Base-by-base conservation (phyloP, 2,888 invertebrate species). In the Elaeidobius kamerunicus region DNA sequence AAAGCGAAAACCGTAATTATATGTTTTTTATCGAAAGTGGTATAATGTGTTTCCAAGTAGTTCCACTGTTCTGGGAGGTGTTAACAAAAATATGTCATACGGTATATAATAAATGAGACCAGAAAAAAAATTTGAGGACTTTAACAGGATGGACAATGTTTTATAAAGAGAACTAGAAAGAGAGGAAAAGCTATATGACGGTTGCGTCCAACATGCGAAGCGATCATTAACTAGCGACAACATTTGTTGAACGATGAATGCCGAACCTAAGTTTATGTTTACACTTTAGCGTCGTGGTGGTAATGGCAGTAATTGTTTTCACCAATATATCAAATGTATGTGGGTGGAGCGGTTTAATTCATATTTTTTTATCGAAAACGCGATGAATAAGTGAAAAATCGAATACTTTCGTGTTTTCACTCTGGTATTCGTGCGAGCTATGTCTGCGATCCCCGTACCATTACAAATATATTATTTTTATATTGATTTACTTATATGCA, bases 201-300 rank as follows among this genome's bases (percentile, higher is more conserved):
- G 63, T 65, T 64, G 62, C 53, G 55, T 41, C 55, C 43, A 42
- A 56, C 67, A 67, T 65, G 67, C 67, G 60, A 67, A 63, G 56
- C 56, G 62, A 63, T 65, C 67, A 66, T 67, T 65, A 67, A 64
- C 65, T n/a, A 38, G n/a, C 39, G 49, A 43, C 55, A 40, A 55
- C 55, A 55, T 55, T 55, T 55, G 52, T 47, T 52, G 38, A 48
- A 44, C 27, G 44, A 30, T 44, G 53, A 54, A 53, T 42, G 42
- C 41, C 40, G 46, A 54, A 54, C 49, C 53, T 41, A 48, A 50
- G 38, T 36, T 54, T 54, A 54, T 54, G 54, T 54, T 54, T 54
- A 50, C 54, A 54, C 54, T 49, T 54, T 49, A 54, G 44, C 49
- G 35, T 30, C 47, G 48, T 32, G n/a, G 34, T 23, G 43, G 49